phyloP scores from a whole-genome alignment of 2,113 vertebrate species.

The Nanger granti region DNA sequence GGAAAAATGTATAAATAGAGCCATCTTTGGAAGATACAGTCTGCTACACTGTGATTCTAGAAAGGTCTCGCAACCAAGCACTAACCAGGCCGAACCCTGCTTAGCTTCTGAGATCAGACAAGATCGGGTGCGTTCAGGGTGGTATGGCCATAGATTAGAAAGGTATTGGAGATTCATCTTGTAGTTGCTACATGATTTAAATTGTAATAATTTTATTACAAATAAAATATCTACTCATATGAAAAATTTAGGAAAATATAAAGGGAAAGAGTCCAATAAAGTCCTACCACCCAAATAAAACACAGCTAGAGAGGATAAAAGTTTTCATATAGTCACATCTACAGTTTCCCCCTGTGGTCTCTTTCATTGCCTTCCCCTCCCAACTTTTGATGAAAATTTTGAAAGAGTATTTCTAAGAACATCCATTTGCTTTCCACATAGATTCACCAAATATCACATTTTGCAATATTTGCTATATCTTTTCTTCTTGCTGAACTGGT shows the following conservation, averaged over 20 bases:
- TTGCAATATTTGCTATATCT: background rate
- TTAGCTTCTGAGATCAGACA: background rate
- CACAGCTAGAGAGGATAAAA: background rate
- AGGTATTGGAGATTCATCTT: background rate
- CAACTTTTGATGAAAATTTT: background rate
- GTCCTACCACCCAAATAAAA: background rate
- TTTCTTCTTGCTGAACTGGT: background rate
- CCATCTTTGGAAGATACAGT: background rate
- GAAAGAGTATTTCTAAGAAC: background rate
- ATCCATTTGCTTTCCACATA: background rate
- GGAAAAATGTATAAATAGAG: background rate
- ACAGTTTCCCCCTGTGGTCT: background rate
- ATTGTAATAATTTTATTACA: background rate
- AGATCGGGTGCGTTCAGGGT: fast-evolving
- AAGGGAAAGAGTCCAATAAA: background rate
- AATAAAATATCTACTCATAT: background rate
- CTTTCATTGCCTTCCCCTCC: background rate
- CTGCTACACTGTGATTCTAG: background rate
- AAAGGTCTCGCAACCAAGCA: background rate
- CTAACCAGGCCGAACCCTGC: background rate
- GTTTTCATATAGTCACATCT: background rate
- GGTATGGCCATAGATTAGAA: background rate
- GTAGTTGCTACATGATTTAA: background rate
- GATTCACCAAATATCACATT: background rate
- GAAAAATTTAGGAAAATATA: background rate